Percentiles rank a stretch among this genome's conserved stretches.
These are phyloP conservation scores for Mus pahari DNA, from an alignment of 2,113 vertebrate genomes.

Conservation along the genomic window DNA sequence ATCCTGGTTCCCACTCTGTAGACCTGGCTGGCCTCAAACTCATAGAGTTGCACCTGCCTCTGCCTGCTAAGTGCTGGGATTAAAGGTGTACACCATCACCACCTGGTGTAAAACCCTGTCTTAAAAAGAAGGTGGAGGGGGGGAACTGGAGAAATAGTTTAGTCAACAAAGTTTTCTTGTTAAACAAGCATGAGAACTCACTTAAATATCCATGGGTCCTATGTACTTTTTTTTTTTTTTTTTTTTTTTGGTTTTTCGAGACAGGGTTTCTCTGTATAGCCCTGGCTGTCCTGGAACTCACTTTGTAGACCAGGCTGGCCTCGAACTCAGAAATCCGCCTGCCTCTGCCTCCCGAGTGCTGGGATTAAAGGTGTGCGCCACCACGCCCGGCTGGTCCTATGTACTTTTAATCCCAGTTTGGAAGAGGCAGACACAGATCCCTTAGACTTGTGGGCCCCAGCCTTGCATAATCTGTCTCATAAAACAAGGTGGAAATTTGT, in stretches of 20 bases:
- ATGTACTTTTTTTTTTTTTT: neutral
- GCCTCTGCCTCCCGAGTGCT: too few species aligned
- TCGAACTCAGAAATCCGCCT: too few species aligned
- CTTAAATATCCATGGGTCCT: neutral
- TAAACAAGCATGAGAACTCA: neutral
- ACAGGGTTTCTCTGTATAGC: too few species aligned
- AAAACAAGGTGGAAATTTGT: neutral
- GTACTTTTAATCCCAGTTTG: neutral
- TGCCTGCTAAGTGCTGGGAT: neutral
- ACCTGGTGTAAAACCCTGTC: neutral
- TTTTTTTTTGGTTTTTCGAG: too few species aligned
- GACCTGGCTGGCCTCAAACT: neutral
- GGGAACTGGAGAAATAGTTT: neutral
- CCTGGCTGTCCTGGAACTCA: too few species aligned
- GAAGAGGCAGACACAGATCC: neutral
- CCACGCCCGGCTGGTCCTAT: neutral
- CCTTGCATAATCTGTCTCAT: neutral
- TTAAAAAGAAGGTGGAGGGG: neutral
- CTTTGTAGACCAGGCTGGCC: too few species aligned
- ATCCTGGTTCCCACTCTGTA: neutral
- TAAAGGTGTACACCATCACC: neutral
- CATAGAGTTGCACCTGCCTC: neutral
- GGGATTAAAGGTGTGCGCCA: too few species aligned
- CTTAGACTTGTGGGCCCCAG: neutral
- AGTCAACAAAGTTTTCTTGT: neutral